Evolutionary conservation across 1,140 invertebrate genomes (phyloP).

Genomic region (Agrypnia vestita): DNA sequence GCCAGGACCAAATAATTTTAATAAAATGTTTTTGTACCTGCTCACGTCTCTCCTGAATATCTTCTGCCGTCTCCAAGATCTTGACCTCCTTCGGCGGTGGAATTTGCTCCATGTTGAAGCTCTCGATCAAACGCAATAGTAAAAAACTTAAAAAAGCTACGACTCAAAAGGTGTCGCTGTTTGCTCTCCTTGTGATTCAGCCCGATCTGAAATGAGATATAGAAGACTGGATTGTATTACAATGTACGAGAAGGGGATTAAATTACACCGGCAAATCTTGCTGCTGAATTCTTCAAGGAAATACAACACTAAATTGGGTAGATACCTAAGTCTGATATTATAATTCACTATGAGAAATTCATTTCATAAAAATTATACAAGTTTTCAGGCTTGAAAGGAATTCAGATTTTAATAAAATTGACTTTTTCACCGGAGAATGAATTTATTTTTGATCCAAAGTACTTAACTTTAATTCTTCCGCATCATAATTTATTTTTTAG

Average conservation of each 20-base stretch:
- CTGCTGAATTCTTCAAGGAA: too few relatives aligned
- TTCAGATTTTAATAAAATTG: too few relatives aligned
- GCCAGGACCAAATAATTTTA: not conserved
- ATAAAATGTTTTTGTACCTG: slow-evolving; percentile 72
- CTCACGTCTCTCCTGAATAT: slow-evolving; percentile 96
- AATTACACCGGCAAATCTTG: not conserved
- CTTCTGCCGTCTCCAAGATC: slow-evolving; percentile 98
- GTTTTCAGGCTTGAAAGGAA: too few relatives aligned
- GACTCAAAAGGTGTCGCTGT: not conserved
- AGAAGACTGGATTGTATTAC: not conserved
- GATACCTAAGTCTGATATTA: too few relatives aligned
- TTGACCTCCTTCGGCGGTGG: slow-evolving; percentile 94
- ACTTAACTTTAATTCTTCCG: too few relatives aligned
- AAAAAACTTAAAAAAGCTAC: slow-evolving; percentile 3
- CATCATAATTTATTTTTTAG: too few relatives aligned
- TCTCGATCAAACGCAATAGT: not conserved
- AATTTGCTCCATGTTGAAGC: slow-evolving; percentile 84
- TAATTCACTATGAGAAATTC: too few relatives aligned
- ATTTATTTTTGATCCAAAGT: too few relatives aligned
- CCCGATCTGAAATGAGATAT: slow-evolving; percentile 8
- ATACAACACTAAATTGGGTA: too few relatives aligned
- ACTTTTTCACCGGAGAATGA: too few relatives aligned
- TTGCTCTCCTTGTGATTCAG: not conserved
- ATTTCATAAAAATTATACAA: too few relatives aligned
- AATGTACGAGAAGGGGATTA: not conserved